Conservation (phyloP, 2,888 invertebrate species). For the Theretra japonica region DNA sequence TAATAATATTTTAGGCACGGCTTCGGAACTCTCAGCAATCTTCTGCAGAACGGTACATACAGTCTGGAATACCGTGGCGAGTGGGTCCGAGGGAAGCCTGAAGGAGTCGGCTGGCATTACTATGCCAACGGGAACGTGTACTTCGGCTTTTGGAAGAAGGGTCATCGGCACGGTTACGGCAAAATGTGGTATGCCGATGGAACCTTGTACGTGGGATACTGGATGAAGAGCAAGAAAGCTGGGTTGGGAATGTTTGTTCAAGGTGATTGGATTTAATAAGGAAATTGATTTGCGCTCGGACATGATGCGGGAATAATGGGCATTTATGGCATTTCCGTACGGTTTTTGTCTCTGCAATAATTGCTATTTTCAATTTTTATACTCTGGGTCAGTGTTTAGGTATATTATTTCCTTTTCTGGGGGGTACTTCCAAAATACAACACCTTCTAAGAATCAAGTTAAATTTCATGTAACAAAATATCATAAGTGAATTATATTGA, state of each 20-base stretch:
- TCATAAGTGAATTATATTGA: too few relatives aligned
- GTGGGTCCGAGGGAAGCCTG: constrained; percentile 84
- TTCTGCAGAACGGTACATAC: constrained; percentile 69
- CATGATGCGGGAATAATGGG: too few relatives aligned
- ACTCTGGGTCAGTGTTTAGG: too few relatives aligned
- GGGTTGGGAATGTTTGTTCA: constrained; percentile 84
- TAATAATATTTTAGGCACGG: constrained; percentile 74
- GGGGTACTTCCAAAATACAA: too few relatives aligned
- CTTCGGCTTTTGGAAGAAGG: constrained; percentile 83
- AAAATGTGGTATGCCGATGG: constrained; percentile 86
- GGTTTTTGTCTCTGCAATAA: too few relatives aligned
- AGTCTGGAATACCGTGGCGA: constrained; percentile 83
- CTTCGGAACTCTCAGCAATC: constrained; percentile 81
- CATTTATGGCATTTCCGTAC: too few relatives aligned
- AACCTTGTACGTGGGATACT: constrained; percentile 86
- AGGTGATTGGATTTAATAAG: constrained; percentile 59
- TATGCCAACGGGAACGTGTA: constrained; percentile 85
- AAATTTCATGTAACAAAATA: too few relatives aligned
- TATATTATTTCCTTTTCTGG: too few relatives aligned
- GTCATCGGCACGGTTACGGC: constrained; percentile 84
- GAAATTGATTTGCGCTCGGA: neutral
- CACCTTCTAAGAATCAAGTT: too few relatives aligned
- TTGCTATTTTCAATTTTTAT: too few relatives aligned
- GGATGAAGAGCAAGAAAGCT: constrained; percentile 75
- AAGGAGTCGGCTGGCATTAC: constrained; percentile 85